Evolutionary conservation across 2,888 invertebrate species (phyloP).

Genomic region (Chrysolina haemoptera): DNA sequence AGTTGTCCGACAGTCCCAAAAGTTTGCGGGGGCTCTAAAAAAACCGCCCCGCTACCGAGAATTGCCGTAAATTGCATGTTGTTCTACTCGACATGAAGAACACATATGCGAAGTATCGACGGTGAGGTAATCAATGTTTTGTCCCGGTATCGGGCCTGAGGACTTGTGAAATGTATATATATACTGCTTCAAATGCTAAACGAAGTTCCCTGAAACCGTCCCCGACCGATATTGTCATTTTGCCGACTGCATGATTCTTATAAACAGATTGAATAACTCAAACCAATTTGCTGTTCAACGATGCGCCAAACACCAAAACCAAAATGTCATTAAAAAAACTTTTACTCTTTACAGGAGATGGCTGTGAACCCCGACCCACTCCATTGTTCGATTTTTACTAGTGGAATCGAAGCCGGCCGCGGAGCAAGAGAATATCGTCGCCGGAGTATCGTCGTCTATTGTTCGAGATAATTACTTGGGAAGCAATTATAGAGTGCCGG

Average conservation of each 20-base stretch:
- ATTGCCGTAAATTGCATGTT: too few relatives aligned
- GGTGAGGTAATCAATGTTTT: too few relatives aligned
- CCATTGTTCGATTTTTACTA: slow-evolving; percentile 46
- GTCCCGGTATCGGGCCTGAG: too few relatives aligned
- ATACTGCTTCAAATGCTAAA: too few relatives aligned
- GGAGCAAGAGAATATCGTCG: slow-evolving; percentile 43
- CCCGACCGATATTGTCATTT: neutral
- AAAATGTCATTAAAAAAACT: slow-evolving; percentile 39
- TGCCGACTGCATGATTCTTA: neutral
- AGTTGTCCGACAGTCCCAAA: too few relatives aligned
- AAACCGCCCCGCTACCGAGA: too few relatives aligned
- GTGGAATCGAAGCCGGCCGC: slow-evolving; percentile 41
- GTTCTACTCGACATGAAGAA: too few relatives aligned
- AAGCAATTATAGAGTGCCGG: slow-evolving; percentile 38
- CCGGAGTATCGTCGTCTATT: slow-evolving; percentile 34
- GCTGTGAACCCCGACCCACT: slow-evolving; percentile 48
- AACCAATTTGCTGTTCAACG: neutral
- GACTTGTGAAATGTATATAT: too few relatives aligned
- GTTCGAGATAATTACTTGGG: slow-evolving; percentile 39
- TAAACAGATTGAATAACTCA: slow-evolving; percentile 8
- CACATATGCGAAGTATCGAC: too few relatives aligned
- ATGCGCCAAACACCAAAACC: slow-evolving; percentile 22
- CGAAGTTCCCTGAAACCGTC: too few relatives aligned
- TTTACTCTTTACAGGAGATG: slow-evolving; percentile 53
- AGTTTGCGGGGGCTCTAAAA: too few relatives aligned